phyloP scores from a whole-genome alignment of 2,797 vertebrate genomes.

The Enteromius radiatus region DNA sequence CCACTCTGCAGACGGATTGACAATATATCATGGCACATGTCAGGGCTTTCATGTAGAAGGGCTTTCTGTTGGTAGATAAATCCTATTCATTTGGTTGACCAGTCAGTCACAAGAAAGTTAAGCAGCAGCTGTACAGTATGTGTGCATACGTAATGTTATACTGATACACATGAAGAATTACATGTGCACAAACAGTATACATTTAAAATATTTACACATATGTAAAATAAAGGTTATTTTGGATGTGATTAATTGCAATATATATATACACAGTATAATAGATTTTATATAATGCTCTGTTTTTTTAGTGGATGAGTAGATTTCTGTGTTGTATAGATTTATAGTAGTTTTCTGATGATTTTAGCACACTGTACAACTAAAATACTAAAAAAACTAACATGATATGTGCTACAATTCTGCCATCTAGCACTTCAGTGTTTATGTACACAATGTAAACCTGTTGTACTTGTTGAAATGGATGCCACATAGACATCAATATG shows the following conservation, averaged over 20 bases:
- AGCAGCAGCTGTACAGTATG: neutral
- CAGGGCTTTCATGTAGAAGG: neutral
- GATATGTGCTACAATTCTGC: neutral
- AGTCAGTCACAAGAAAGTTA: neutral
- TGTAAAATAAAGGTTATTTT: no score
- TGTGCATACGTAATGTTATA: neutral
- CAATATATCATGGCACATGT: conserved; percentile 18
- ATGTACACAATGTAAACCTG: neutral
- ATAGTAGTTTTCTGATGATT: neutral
- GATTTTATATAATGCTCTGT: neutral
- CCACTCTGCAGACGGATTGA: conserved; percentile 33
- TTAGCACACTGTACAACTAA: neutral
- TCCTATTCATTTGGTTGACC: conserved; percentile 4
- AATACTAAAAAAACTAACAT: neutral
- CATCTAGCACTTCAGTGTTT: neutral
- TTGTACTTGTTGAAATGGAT: neutral
- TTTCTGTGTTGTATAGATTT: neutral
- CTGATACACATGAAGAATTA: no score
- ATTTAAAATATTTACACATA: neutral
- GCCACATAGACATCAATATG: neutral
- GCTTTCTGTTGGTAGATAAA: conserved; percentile 7
- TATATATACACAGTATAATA: no score
- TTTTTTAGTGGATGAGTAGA: neutral
- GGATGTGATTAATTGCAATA: neutral
- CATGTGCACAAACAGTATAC: neutral